Percentiles rank a stretch among this genome's conserved stretches.
These are phyloP conservation scores for Nettapus auritus DNA, from an alignment of 2,113 vertebrate genomes.

Conservation along the genomic window DNA sequence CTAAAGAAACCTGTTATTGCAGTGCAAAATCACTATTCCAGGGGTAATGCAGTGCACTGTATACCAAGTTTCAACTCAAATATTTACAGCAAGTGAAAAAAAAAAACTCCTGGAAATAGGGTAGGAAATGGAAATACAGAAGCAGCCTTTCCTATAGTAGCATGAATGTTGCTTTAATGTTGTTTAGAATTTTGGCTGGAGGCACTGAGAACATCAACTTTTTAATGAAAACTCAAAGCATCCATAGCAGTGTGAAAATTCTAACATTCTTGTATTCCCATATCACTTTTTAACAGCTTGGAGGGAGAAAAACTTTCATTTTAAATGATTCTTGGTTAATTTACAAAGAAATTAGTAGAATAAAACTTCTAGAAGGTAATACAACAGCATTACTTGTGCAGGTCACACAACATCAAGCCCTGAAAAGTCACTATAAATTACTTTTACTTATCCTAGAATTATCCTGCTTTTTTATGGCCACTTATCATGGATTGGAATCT, in stretches of 20 bases:
- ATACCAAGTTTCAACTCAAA: neutral
- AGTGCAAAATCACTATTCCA: neutral
- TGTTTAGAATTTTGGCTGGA: constrained; percentile 58
- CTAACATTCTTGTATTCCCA: constrained; percentile 24
- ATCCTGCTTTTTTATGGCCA: neutral
- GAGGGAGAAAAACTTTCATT: constrained; percentile 50
- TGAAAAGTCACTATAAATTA: constrained; percentile 11
- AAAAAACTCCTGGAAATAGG: neutral
- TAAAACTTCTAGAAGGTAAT: constrained; percentile 60
- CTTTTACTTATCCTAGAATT: constrained; percentile 11
- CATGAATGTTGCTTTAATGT: constrained; percentile 11
- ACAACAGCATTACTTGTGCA: constrained; percentile 34
- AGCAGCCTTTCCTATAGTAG: constrained; percentile 13
- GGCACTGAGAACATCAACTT: constrained; percentile 43
- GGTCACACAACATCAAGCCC: constrained; percentile 55
- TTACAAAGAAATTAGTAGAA: constrained; percentile 70
- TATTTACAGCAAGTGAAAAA: constrained; percentile 15
- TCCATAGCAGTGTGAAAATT: constrained; percentile 58
- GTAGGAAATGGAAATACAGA: neutral
- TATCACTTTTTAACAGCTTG: constrained; percentile 65
- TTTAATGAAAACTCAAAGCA: constrained; percentile 61
- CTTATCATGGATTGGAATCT: neutral
- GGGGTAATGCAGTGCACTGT: neutral
- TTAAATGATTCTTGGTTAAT: constrained; percentile 75
- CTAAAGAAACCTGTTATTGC: neutral